A percentile compares a stretch with the other conserved stretches of the same genome.
Conservation (phyloP, 2,797 vertebrate species). For the Scomberomorus guttatus region DNA sequence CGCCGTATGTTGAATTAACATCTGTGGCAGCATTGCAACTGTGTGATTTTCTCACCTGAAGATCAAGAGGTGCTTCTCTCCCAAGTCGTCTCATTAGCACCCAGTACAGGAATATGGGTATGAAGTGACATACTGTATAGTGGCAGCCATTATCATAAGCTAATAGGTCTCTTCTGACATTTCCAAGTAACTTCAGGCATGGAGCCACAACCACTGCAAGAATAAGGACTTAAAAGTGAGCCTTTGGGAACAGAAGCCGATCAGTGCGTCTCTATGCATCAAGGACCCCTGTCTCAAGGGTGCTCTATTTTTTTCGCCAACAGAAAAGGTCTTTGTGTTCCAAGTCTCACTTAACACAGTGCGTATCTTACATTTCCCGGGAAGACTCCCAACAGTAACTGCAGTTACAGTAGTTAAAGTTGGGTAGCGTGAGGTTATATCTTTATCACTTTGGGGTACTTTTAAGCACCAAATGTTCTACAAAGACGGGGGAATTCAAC, state of each 20-base stretch:
- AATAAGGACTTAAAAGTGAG: slow-evolving; percentile 71
- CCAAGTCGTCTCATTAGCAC: slow-evolving; percentile 78
- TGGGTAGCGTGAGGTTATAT: slow-evolving; percentile 37
- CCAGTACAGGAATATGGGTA: slow-evolving; percentile 62
- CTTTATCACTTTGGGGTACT: slow-evolving; percentile 28
- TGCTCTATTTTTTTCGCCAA: slow-evolving; percentile 68
- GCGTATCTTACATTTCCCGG: slow-evolving; percentile 56
- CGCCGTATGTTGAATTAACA: slow-evolving; percentile 38
- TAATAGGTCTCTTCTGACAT: slow-evolving; percentile 82
- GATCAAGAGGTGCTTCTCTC: slow-evolving; percentile 72
- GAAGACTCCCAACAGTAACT: slow-evolving; percentile 34
- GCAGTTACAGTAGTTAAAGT: slow-evolving; percentile 34
- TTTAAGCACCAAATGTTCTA: background rate
- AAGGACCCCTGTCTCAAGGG: slow-evolving; percentile 73
- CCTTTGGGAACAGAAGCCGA: slow-evolving; percentile 70
- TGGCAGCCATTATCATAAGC: slow-evolving; percentile 78
- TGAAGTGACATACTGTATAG: slow-evolving; percentile 71
- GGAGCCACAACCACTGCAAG: slow-evolving; percentile 66
- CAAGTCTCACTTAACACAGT: slow-evolving; percentile 62
- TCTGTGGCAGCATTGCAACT: slow-evolving; percentile 6
- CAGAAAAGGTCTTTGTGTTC: slow-evolving; percentile 71
- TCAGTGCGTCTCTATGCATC: slow-evolving; percentile 64
- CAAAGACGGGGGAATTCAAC: background rate
- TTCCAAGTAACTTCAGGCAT: slow-evolving; percentile 72
- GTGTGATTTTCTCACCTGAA: slow-evolving; percentile 73